phyloP scores from a whole-genome alignment of 2,113 vertebrate species.

The Gobiocypris rarus region DNA sequence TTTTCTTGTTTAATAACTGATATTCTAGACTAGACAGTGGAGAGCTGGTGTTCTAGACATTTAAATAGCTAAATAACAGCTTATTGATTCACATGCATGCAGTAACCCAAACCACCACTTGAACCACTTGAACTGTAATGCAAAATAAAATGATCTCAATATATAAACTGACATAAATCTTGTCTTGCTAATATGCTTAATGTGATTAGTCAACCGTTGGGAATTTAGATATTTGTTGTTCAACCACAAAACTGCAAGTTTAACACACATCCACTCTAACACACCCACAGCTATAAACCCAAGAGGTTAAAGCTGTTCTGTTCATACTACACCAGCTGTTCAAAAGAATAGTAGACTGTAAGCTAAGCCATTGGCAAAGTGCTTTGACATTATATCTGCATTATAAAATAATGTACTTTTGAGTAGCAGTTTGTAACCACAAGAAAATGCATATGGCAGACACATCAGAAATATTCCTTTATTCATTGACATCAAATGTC shows the following conservation, averaged over 20 bases:
- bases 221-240: conserved; percentile 59
- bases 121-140: no score
- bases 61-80: neutral
- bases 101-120: neutral
- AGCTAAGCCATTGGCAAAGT: neutral
- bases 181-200: conserved; percentile 12
- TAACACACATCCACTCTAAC: conserved; percentile 2
- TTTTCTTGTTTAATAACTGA: neutral
- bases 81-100: neutral
- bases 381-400: conserved; percentile 23
- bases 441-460: neutral
- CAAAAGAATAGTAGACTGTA: conserved; percentile 16
- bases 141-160: neutral
- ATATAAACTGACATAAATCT: neutral
- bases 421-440: neutral
- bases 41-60: neutral
- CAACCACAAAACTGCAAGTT: conserved; percentile 53
- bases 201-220: conserved; percentile 14
- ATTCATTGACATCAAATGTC: no score
- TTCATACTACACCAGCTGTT: conserved; percentile 37
- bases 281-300: conserved; percentile 17
- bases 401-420: neutral
- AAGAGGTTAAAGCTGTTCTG: conserved; percentile 42
- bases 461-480: neutral
- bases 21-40: neutral